Conservation (phyloP, 2,888 invertebrate species). For the Rutpela maculata region DNA sequence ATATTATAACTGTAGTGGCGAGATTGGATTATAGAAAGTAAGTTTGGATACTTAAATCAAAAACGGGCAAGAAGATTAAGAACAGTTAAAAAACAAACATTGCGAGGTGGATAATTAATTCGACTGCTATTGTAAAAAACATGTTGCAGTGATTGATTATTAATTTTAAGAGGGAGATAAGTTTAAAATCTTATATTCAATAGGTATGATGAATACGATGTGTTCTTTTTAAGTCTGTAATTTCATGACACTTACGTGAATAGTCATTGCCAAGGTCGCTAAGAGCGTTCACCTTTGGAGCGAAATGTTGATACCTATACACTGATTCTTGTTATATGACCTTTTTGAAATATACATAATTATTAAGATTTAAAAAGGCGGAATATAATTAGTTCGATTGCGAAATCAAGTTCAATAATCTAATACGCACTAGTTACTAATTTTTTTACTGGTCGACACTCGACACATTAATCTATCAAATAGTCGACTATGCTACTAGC, state of each 20-base stretch:
- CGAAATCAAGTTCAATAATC: slow-evolving; percentile 52
- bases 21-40: slow-evolving; percentile 5
- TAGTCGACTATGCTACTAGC: background rate
- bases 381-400: slow-evolving; percentile 41
- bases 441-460: slow-evolving; percentile 31
- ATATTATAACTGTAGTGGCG: slow-evolving; percentile 23
- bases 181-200: background rate
- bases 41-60: slow-evolving; percentile 7
- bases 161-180: background rate
- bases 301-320: slow-evolving; percentile 59
- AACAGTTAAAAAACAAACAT: background rate
- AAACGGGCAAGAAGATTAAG: background rate
- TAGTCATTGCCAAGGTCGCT: slow-evolving; percentile 70
- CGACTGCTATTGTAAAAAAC: background rate
- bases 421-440: slow-evolving; percentile 30
- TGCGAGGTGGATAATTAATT: background rate
- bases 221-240: slow-evolving; percentile 5
- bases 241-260: slow-evolving; percentile 33
- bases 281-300: slow-evolving; percentile 70
- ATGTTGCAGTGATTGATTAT: background rate
- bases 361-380: slow-evolving; percentile 36
- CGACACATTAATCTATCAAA: background rate
- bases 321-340: slow-evolving; percentile 40
- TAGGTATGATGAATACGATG: background rate
- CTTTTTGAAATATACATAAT: slow-evolving; percentile 35